Percentiles rank a stretch among this genome's conserved stretches.
Evolutionary conservation across 92 coral and sea anemone genomes (phyloP).

Genomic region (Diadumene lineata): DNA sequence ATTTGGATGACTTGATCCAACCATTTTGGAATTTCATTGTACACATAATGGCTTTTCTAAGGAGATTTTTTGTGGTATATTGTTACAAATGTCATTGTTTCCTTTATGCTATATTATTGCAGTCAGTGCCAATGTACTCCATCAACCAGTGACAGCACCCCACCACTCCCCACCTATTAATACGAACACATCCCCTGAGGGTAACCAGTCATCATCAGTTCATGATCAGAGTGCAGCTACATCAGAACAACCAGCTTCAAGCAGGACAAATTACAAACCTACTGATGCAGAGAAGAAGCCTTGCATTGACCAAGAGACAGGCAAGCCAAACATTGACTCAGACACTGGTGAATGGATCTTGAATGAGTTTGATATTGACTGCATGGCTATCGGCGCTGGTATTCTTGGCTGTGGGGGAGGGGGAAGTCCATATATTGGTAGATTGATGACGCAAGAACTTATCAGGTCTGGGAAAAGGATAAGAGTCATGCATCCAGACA

Average conservation of each 20-base stretch:
- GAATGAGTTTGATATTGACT: conserved; percentile 81
- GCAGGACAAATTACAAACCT: too few relatives aligned
- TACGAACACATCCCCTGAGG: neutral
- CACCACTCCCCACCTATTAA: neutral
- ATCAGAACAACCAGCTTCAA: neutral
- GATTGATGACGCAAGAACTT: conserved; percentile 44
- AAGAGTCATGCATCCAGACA: conserved; percentile 87
- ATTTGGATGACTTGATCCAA: too few relatives aligned
- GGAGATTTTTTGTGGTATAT: too few relatives aligned
- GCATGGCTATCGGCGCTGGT: conserved; percentile 95
- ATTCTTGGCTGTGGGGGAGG: conserved; percentile 99
- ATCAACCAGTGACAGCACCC: conserved; percentile 1
- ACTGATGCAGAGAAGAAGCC: neutral
- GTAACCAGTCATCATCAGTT: neutral
- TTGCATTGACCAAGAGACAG: neutral
- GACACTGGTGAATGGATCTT: conserved; percentile 79
- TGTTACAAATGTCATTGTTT: neutral
- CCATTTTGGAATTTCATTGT: too few relatives aligned
- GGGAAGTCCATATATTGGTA: conserved; percentile 85
- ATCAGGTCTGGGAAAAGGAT: conserved; percentile 62
- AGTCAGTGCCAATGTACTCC: neutral
- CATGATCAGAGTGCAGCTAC: neutral
- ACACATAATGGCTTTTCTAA: too few relatives aligned
- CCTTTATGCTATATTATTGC: neutral
- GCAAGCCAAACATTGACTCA: conserved; percentile 76